These are phyloP conservation scores for Macrobrachium nipponense DNA, from an alignment of 1,140 invertebrate genomes.

Conservation along the genomic window DNA sequence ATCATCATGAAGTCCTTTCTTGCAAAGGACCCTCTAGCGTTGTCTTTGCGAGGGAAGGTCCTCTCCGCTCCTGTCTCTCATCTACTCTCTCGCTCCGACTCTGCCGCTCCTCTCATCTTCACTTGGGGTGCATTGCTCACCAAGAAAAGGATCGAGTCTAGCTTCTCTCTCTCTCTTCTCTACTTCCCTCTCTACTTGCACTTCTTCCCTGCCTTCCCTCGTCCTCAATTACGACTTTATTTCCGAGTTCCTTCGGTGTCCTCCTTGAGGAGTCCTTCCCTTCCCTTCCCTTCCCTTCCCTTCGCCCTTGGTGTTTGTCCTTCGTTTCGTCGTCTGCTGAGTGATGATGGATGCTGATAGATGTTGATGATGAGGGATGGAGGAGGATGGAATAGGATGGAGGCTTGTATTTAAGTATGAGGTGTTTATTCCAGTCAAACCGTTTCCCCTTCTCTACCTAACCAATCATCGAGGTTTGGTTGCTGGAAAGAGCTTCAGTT, in stretches of 20 bases:
- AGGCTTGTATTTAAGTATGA: too few species aligned
- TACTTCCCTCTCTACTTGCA: neutral
- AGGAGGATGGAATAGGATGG: neutral
- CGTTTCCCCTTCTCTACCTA: too few species aligned
- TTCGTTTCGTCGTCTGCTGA: neutral
- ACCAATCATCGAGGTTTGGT: too few species aligned
- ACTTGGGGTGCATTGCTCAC: neutral
- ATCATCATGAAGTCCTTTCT: too few species aligned
- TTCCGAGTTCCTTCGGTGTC: neutral
- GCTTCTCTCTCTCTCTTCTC: neutral
- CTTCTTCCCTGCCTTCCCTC: neutral
- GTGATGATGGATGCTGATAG: neutral
- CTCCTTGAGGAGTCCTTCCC: neutral
- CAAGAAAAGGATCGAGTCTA: neutral
- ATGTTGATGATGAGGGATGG: neutral
- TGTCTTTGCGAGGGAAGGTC: too few species aligned
- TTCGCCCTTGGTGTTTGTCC: neutral
- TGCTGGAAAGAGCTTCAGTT: too few species aligned
- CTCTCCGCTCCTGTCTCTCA: neutral
- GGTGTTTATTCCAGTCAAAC: too few species aligned
- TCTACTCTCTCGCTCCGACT: neutral
- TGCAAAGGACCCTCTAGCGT: too few species aligned
- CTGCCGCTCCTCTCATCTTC: neutral
- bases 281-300: neutral
- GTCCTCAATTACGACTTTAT: neutral